Base-by-base conservation (phyloP, 2,797 vertebrate genomes). In the Zenarchopterus dispar region DNA sequence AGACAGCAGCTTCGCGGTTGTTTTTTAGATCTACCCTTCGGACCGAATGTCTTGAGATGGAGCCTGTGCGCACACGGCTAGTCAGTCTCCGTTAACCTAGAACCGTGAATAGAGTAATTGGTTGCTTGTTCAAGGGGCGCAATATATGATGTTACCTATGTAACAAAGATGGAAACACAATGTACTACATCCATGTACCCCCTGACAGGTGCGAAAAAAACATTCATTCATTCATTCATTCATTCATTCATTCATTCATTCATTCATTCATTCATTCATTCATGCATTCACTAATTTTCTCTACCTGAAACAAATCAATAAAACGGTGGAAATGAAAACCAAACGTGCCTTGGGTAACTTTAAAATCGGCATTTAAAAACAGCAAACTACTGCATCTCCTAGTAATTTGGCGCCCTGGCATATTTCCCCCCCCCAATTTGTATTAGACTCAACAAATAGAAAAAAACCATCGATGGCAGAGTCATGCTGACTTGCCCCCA, bases 1-100 rank as follows among this genome's bases (percentile, higher is more conserved):
- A 94, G 97, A 97, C 94, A 97, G 95, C 97, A 97, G 97, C 85
- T 97, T 97, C 95, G 95, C 95, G 91, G 93, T 92, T 50, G 28
- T 60, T 33, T 95, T 86, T 77, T 56, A 62, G 73, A 80, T 77
- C 92, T 66, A 84, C 59, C 82, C 84, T 79, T 84, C 86, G 87
- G 84, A 91, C 73, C 84, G 57, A 88, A 80, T 80, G 86, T 79
- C 69, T 82, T 80, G 67, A 80, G 81, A 78, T 62, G 86, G 82
- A 84, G 82, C 75, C 80, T 80, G 84, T 50, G 73, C 65, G 49
- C 66, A 56, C 85, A 80, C 86, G 76, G 83, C 87, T 86, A 81
- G 79, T 86, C 89, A 78, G 87, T 85, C 82, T 73, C 80, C 67
- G 84, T 91, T 85, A 90, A 92, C 92, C 92, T 94, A 89, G 53